phyloP scores from a whole-genome alignment of 1,140 invertebrate species.

The Papilio dardanus region DNA sequence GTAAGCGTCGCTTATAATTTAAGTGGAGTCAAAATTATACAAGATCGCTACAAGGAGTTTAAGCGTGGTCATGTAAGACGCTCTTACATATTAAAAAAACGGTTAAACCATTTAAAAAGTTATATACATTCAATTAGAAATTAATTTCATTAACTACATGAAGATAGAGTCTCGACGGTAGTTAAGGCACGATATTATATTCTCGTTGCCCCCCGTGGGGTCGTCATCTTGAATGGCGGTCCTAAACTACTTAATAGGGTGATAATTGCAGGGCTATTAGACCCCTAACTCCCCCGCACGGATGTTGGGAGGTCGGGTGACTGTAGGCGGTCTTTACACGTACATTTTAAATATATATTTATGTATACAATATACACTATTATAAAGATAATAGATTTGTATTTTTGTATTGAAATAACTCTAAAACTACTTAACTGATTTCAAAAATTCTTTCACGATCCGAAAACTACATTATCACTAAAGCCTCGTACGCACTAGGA shows the following conservation, averaged over 20 bases:
- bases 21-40: too few relatives aligned
- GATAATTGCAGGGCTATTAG: slow-evolving; percentile 68
- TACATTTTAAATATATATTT: neutral
- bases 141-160: neutral
- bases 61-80: too few relatives aligned
- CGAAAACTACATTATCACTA: too few relatives aligned
- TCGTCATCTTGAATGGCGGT: slow-evolving; percentile 49
- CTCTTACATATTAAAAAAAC: too few relatives aligned
- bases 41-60: too few relatives aligned
- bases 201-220: slow-evolving; percentile 49
- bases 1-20: too few relatives aligned
- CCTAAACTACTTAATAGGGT: slow-evolving; percentile 70
- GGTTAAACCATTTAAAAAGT: too few relatives aligned
- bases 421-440: too few relatives aligned
- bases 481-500: too few relatives aligned
- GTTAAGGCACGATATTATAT: slow-evolving; percentile 28
- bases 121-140: too few relatives aligned
- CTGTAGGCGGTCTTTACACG: neutral
- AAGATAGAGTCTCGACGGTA: neutral
- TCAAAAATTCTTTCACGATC: too few relatives aligned
- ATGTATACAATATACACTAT: neutral
- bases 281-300: slow-evolving; percentile 38
- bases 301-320: slow-evolving; percentile 20
- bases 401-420: too few relatives aligned
- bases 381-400: neutral